Base-by-base conservation (phyloP, 1,140 invertebrate species). In the Camponotus vicinus region DNA sequence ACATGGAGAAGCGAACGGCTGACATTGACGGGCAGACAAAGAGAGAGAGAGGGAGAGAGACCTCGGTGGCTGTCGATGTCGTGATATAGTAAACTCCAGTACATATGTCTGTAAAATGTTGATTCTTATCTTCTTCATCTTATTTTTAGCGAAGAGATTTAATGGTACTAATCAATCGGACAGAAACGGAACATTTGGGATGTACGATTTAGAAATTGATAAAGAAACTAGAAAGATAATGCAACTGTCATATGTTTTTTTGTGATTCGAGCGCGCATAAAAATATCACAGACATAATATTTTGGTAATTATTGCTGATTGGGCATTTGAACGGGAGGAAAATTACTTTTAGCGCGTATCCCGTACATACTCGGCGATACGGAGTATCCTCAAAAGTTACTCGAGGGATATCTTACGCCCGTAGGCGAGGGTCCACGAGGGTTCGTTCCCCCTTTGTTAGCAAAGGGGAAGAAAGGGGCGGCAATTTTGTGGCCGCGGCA, bases 401-500 rank as follows among this genome's bases (percentile, higher is more conserved):
- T 52, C 59, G 66, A 49, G 79, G 69, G 55, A 61, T 75, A 83
- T 8, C 69, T 75, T 42, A 45, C 75, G 42, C 69, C 71, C 63
- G 34, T 75, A 64, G 66, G 67, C 66, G 57, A 75, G 49, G 13
- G 15, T 40, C 34, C 52, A 67, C 42, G 9, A n/a, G 57, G 32
- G 71, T 83, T 83, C 34, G 77, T 83, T 64, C 67, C 80, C 57
- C n/a, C 57, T 57, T 83, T 73, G 79, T 73, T 83, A 42, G 27
- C 45, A 57, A 40, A 18, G 18, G 18, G 34, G 37, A n/a, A 57
- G 73, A 21, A 55, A 76, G 42, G 66, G 76, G 78, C 64, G 84
- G 49, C 73, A 86, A 79, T 84, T 87, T 73, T 40, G 89, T 89
- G 83, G 86, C 85, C 85, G 52, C 77, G 86, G 76, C 89, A 86